These are phyloP conservation scores for Drosophila subobscura DNA, from an alignment of 1,140 invertebrate species.

Conservation along the genomic window DNA sequence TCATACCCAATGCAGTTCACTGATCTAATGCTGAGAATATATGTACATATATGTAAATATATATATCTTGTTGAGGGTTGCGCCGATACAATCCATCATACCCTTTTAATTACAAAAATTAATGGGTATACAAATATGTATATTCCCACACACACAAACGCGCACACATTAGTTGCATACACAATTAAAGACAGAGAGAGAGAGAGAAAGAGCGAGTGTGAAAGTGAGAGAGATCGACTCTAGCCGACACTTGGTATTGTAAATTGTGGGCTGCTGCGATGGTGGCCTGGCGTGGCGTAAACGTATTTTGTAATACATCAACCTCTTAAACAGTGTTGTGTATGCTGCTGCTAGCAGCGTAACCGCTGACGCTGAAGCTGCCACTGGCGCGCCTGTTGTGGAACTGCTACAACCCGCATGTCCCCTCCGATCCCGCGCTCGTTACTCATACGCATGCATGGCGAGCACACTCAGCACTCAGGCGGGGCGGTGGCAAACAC, in stretches of 20 bases:
- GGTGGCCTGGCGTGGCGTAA: slow-evolving; percentile 55
- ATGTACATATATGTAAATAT: too few relatives aligned
- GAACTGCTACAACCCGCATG: slow-evolving; percentile 25
- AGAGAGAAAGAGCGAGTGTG: slow-evolving; percentile 12
- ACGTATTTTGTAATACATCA: slow-evolving; percentile 77
- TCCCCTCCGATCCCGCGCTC: slow-evolving; percentile 31
- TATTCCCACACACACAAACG: not conserved
- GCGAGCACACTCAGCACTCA: slow-evolving; percentile 71
- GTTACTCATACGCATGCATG: slow-evolving; percentile 78
- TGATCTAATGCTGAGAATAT: too few relatives aligned
- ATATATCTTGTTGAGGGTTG: too few relatives aligned
- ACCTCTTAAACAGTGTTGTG: slow-evolving; percentile 67
- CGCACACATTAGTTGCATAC: not conserved
- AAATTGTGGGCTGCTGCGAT: slow-evolving; percentile 61
- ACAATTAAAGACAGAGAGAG: not conserved
- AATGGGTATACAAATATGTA: too few relatives aligned
- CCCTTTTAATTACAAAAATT: too few relatives aligned
- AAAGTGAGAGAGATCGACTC: slow-evolving; percentile 16
- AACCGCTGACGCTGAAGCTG: not conserved
- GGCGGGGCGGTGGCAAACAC: slow-evolving; percentile 19
- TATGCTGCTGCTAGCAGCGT: slow-evolving; percentile 33
- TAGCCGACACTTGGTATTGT: slow-evolving; percentile 68
- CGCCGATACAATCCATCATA: too few relatives aligned
- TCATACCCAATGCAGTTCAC: too few relatives aligned
- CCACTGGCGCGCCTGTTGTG: too few relatives aligned